phyloP scores from a whole-genome alignment of 2,113 vertebrate genomes.

The Silurus asotus region DNA sequence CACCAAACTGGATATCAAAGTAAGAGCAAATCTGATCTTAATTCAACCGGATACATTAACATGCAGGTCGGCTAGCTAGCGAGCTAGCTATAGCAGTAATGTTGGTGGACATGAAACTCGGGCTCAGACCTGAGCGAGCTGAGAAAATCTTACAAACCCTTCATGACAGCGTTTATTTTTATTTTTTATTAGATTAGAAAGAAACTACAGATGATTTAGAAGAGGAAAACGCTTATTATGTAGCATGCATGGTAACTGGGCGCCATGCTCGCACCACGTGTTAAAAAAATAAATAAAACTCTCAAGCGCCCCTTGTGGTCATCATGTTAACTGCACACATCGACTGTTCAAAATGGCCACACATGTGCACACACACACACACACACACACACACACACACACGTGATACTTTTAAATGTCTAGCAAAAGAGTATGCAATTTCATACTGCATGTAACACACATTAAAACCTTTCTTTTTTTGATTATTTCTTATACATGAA shows the following conservation, averaged over 20 bases:
- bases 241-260: neutral
- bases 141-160: neutral
- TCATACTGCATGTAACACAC: too few relatives aligned
- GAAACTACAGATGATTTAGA: neutral
- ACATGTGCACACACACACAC: too few relatives aligned
- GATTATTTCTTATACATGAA: too few relatives aligned
- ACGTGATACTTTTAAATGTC: too few relatives aligned
- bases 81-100: neutral
- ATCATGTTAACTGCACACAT: neutral
- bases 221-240: neutral
- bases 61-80: neutral
- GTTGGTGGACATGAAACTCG: neutral
- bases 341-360: neutral
- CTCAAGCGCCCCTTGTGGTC: neutral
- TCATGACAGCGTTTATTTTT: too few relatives aligned
- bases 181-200: neutral
- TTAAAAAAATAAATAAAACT: neutral
- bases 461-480: too few relatives aligned
- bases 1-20: constrained; percentile 1
- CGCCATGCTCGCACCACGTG: neutral
- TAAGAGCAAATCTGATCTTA: neutral
- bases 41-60: too few relatives aligned
- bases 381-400: too few relatives aligned
- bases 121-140: neutral
- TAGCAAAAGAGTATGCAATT: too few relatives aligned